Evolutionary conservation across 30 jellyfish, hydroid and myxozoan genomes (phyloP), one percentile per base, ranked within the genome.

Genomic region (Turritopsis dohrnii): DNA sequence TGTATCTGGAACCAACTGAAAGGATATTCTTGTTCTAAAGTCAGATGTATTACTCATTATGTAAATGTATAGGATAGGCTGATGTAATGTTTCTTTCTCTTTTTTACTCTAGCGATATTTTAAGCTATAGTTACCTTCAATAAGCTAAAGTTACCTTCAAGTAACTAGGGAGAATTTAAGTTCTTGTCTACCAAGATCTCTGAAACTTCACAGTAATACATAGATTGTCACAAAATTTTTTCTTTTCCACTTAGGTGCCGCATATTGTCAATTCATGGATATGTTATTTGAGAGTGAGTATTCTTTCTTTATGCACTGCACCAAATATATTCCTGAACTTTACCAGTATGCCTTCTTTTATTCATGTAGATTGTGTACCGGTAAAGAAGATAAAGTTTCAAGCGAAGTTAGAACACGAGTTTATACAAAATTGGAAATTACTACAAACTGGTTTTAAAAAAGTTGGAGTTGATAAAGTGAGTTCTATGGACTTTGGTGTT

Each of bases 401-500:
- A 72, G 98, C 98, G n/a, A 92, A 81, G 80, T 83, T 85, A 82
- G 98, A 92, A 80, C 98, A 92, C 81, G 98, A 92, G 72, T 92
- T 27, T 65, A 87, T 92, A 54, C 95, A 84, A 81, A 92, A 92
- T 69, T 92, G 98, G 98, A 92, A 92, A 85, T 65, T 80, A 31
- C 84, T 92, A 52, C 98, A 92, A 72, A 92, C 88, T 80, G 98
- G 98, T 22, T 92, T 92, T 84, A 87, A 88, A 81, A 92, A 92
- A 82, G 95, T 92, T 92, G 98, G 98, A n/a, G 95, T 92, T 21
- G 98, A 92, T 52, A 92, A 92, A 87, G 98, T 88, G 54, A 74
- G 77, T 69, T n/a, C n/a, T n/a, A n/a, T n/a, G n/a, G n/a, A n/a
- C 19, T 21, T 74, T 19, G 65, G 24, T 28, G 19, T 69, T 69